Evolutionary conservation across 2,888 invertebrate genomes (phyloP), one percentile per base, ranked within the genome.

Genomic region (Lithophane ornitopus): DNA sequence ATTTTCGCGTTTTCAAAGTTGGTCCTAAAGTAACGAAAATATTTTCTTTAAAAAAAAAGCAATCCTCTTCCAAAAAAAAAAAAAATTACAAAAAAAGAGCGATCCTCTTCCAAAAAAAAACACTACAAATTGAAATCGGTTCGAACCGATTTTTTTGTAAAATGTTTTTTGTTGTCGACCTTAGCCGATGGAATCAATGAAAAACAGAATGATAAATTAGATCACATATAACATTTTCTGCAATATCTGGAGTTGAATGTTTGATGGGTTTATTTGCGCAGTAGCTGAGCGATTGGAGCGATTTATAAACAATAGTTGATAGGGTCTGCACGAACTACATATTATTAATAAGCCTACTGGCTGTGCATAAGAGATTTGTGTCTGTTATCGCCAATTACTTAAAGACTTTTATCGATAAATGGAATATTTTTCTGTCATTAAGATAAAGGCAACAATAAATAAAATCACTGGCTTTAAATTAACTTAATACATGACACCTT

Each of bases 191-290:
- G 16, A 3, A 67, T 3, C 44, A 72, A 34, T 56, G n/a, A 41
- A 34, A 34, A 59, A 12, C 41, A 46, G 14, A 44, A 49, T 78
- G 76, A 63, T 75, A 75, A n/a, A 77, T 77, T 75, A 34, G 52
- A 44, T 26, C 56, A 16, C 49, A 52, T 34, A 19, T 14, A 75
- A 81, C 41, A 75, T 58, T 49, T 74, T 49, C 56, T 81, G 16
- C 63, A 75, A 81, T 77, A 75, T 76, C 76, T 63, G 1, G 34
- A 26, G 62, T 14, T 63, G 41, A 56, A 81, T 78, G 77, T 34
- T 75, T 34, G 76, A 75, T 75, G 12, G 56, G 26, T 81, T 49
- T 78, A 81, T 81, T 81, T 81, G 34, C 75, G 62, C 54, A 26
- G 49, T 22, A 8, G 2, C 16, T 75, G 56, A 78, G 62, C 63